Evolutionary conservation across 2,888 invertebrate species (phyloP), one percentile per base, ranked within the genome.

Genomic region (Camptogramma bilineatum): DNA sequence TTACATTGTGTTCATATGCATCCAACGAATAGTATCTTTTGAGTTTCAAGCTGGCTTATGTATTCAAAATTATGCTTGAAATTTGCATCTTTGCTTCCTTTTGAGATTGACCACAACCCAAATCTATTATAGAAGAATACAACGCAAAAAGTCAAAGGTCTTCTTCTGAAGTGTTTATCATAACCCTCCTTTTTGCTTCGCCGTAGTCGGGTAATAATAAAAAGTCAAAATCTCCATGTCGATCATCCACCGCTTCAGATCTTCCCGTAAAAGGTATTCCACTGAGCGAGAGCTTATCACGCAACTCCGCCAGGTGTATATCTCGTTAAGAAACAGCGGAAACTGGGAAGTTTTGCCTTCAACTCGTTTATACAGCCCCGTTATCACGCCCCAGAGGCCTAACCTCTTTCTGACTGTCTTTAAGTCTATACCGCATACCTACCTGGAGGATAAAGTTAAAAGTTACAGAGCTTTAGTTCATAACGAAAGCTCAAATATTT

Each of bases 331-430:
- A 76, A 78, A 79, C 77, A 78, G 79, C 75, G 77, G 71, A 75
- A 81, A 76, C 77, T 75, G 76, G 72, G 77, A 88, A 88, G 79
- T 89, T 89, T 82, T 63, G 57, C 71, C 74, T 78, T 76, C 79
- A 77, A 83, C 84, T 85, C 86, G 83, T 86, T 87, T 85, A 81
- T 78, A 81, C 76, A 75, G 81, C 74, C 70, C 74, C 70, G 77
- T 76, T 83, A 88, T 83, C 78, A 81, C 82, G 73, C 88, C 88
- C 87, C 69, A 68, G 88, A 86, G 88, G 81, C 81, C 84, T 81
- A 82, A 76, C 81, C 82, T 83, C 80, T 78, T 81, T 78, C 81
- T 80, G 80, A 74, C 72, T 73, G 68, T 75, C 75, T 77, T 68
- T 69, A 72, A 76, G 74, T 73, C 72, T 73, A 72, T 72, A 66